Percentiles rank a stretch among this genome's conserved stretches.
Evolutionary conservation across 2,888 invertebrate genomes (phyloP).

Genomic region (Limulus polyphemus): DNA sequence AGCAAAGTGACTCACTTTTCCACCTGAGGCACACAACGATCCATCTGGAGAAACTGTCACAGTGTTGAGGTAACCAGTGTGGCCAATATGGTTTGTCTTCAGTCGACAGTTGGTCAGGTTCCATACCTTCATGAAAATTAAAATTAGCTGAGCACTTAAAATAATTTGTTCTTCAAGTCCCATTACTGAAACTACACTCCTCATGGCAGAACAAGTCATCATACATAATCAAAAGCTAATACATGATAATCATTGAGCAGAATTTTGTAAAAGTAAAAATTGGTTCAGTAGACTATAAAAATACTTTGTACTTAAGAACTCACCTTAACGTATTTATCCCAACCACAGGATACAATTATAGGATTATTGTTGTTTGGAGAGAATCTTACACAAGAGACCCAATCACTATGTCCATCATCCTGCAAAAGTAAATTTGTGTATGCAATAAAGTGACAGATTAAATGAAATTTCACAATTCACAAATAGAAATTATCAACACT

Average conservation of each 20-base stretch:
- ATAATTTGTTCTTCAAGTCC: background rate
- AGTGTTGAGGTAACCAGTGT: constrained; percentile 93
- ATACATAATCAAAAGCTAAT: background rate
- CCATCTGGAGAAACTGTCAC: constrained; percentile 99
- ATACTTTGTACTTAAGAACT: constrained; percentile 4
- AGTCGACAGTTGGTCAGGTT: constrained; percentile 95
- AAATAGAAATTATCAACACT: too few relatives aligned
- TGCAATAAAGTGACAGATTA: background rate
- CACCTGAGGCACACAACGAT: constrained; percentile 97
- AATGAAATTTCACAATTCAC: too few relatives aligned
- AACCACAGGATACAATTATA: constrained; percentile 95
- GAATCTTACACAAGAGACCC: constrained; percentile 98
- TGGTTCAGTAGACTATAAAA: background rate
- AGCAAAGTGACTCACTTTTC: constrained; percentile 49
- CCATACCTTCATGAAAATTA: constrained; percentile 59
- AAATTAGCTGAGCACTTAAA: background rate
- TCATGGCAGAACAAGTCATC: constrained; percentile 9
- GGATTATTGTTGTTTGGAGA: constrained; percentile 97
- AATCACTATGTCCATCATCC: constrained; percentile 78
- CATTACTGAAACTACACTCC: background rate
- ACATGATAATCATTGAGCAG: background rate
- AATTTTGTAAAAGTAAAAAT: constrained; percentile 3
- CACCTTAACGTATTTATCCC: constrained; percentile 95
- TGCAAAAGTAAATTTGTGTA: constrained; percentile 27
- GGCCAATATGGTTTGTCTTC: constrained; percentile 96